Evolutionary conservation across 2,797 vertebrate genomes (phyloP).

Genomic region (Myiotriccus ornatus): DNA sequence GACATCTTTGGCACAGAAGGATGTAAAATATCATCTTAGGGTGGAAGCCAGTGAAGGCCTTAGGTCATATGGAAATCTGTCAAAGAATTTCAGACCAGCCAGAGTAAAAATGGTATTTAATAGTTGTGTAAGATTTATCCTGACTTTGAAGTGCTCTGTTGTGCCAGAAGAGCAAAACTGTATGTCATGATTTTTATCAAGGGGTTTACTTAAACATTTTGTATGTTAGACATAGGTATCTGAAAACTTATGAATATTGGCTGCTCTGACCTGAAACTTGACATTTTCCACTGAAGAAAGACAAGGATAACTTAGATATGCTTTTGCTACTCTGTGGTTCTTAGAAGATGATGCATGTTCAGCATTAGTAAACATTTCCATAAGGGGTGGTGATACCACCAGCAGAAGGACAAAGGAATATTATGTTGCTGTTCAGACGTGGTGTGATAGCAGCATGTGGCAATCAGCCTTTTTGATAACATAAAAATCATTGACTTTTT

Average conservation of each 20-base stretch:
- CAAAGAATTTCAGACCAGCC: not conserved
- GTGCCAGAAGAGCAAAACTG: not conserved
- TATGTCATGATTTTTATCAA: not conserved
- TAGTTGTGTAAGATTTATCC: not conserved
- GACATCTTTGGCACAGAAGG: not conserved
- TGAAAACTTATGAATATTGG: not conserved
- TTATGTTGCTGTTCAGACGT: not conserved
- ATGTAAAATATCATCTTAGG: not conserved
- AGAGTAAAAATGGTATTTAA: not conserved
- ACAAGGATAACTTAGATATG: not conserved
- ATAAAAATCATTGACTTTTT: not conserved
- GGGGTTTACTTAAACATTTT: not conserved
- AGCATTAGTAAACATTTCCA: not conserved
- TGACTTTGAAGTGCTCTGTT: not conserved
- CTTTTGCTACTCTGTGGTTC: not conserved
- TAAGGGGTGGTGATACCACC: not conserved
- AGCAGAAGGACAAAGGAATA: not conserved
- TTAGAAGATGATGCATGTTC: not conserved
- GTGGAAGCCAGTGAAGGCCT: not conserved
- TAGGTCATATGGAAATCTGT: not conserved
- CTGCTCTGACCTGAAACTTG: not conserved
- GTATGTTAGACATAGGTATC: not conserved
- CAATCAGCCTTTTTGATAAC: not conserved
- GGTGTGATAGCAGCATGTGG: fast-evolving
- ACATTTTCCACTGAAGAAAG: not conserved